Conservation (phyloP, 2,113 vertebrate species). For the Struthio camelus region DNA sequence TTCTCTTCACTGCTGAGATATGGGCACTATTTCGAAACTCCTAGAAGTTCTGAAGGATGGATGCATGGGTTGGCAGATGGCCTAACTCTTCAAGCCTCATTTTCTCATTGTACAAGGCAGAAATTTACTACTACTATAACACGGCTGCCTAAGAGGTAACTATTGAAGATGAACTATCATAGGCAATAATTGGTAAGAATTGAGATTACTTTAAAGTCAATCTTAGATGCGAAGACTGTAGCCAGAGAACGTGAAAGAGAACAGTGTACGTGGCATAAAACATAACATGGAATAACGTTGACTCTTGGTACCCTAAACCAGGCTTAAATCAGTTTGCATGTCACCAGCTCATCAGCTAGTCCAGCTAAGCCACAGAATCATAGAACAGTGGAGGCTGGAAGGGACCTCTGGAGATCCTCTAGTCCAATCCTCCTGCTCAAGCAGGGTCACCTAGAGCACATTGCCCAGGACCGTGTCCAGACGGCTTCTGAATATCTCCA, state of each 20-base stretch:
- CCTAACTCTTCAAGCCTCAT: background rate
- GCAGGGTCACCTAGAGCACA: too few species aligned
- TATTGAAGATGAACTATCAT: slow-evolving; percentile 23
- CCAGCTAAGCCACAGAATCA: background rate
- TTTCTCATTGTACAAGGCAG: background rate
- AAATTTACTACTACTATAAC: background rate
- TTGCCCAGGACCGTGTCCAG: too few species aligned
- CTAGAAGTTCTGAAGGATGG: background rate
- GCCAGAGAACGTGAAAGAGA: background rate
- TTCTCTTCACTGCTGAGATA: background rate
- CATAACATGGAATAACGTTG: background rate
- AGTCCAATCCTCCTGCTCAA: too few species aligned
- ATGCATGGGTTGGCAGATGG: background rate
- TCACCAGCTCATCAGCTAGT: too few species aligned
- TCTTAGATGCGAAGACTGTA: slow-evolving; percentile 11
- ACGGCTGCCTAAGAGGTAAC: slow-evolving; percentile 1
- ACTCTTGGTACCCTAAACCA: background rate
- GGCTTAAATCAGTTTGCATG: background rate
- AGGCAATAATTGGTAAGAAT: slow-evolving; percentile 47
- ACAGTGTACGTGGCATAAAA: background rate
- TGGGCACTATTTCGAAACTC: background rate
- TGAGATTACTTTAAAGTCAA: slow-evolving; percentile 39
- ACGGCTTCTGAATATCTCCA: too few species aligned
- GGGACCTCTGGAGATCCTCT: too few species aligned
- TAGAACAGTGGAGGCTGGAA: background rate